phyloP scores from a whole-genome alignment of 2,888 invertebrate genomes.

The Dugesia japonica region DNA sequence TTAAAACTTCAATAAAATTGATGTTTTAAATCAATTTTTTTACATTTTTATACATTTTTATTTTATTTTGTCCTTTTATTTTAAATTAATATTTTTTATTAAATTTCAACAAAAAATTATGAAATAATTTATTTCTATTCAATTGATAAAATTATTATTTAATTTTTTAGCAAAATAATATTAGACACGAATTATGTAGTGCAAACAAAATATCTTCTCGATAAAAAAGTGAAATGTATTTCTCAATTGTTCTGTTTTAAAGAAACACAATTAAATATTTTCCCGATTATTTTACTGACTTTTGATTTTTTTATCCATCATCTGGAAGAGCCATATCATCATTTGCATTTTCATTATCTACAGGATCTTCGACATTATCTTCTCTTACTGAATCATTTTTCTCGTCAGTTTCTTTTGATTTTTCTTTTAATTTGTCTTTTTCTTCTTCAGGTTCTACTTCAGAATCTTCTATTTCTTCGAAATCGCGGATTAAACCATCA shows the following conservation, averaged over 20 bases:
- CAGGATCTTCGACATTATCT: not conserved
- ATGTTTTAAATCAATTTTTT: no score
- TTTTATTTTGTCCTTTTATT: no score
- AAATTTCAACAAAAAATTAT: no score
- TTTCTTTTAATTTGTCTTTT: conserved; percentile 35
- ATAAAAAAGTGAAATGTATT: conserved; percentile 2
- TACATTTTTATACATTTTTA: no score
- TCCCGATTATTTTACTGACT: not conserved
- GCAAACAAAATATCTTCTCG: conserved; percentile 9
- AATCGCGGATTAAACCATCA: conserved; percentile 48
- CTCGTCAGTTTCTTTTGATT: not conserved
- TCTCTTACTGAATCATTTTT: not conserved
- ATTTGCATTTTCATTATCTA: not conserved
- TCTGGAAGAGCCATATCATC: not conserved
- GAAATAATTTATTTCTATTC: conserved; percentile 3
- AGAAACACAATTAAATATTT: not conserved
- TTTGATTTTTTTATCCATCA: not conserved
- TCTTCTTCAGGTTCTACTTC: conserved; percentile 46
- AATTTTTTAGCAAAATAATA: conserved; percentile 5
- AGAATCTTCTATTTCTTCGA: conserved; percentile 48
- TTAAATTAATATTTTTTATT: no score
- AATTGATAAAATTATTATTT: conserved; percentile 6
- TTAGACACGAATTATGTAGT: not conserved
- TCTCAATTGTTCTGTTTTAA: not conserved
- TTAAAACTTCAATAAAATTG: no score